Percentiles rank a stretch among this genome's conserved stretches.
These are phyloP conservation scores for Coregonus suidteri DNA, from an alignment of 2,797 vertebrate species.

Conservation along the genomic window DNA sequence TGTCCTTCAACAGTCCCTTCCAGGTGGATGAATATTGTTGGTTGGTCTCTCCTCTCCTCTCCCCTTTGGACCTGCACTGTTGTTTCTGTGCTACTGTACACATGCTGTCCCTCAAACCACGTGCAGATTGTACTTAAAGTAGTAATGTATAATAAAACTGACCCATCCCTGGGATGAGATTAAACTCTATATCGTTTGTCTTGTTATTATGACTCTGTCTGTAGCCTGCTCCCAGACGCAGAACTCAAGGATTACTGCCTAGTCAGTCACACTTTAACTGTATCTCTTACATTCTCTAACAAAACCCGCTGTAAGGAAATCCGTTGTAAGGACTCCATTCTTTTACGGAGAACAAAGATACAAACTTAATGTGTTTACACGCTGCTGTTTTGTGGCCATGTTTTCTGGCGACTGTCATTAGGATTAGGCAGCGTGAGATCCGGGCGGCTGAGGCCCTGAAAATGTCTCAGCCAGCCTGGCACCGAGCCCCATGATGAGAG, in stretches of 20 bases:
- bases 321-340: background rate
- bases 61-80: background rate
- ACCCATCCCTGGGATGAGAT: conserved; percentile 20
- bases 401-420: conserved; percentile 41
- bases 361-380: conserved; percentile 44
- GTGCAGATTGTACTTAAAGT: conserved; percentile 13
- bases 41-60: conserved; percentile 4
- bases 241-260: conserved; percentile 5
- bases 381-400: conserved; percentile 38
- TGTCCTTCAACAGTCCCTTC: conserved; percentile 30
- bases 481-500: conserved; percentile 32
- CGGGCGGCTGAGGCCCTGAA: conserved; percentile 29
- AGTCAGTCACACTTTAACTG: background rate
- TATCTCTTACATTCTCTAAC: conserved; percentile 7
- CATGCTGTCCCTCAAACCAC: background rate
- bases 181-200: conserved; percentile 15
- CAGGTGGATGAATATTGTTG: conserved; percentile 15
- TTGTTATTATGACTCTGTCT: conserved; percentile 26
- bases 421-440: conserved; percentile 48
- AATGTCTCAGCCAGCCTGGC: conserved; percentile 38
- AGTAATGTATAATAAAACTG: conserved; percentile 16
- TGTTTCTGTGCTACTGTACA: background rate
- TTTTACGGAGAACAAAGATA: background rate
- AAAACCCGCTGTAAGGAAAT: background rate
- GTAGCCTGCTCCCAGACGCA: background rate